Evolutionary conservation across 2,797 vertebrate species (phyloP), one percentile per base, ranked within the genome.

Genomic region (Pempheris klunzingeri): DNA sequence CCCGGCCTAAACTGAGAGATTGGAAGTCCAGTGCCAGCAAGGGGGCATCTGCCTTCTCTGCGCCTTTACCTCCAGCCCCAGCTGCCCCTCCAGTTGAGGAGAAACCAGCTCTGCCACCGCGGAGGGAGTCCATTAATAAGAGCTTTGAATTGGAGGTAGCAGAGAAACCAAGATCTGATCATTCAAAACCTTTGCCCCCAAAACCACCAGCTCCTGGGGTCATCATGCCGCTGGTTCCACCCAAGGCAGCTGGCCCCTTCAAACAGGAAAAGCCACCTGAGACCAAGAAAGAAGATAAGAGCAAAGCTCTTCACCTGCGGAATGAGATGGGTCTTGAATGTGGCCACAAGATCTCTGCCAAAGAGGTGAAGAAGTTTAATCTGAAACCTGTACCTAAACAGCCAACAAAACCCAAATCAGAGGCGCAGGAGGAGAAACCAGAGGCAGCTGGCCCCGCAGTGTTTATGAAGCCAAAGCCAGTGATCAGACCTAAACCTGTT

Each of bases 241-340:
- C 96, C 18, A 99, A 98, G 86, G 34, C 87, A 0, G 76, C 87
- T 0, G 75, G 88, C 0, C 94, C 95, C 2, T 94, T 94, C 1
- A 97, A 97, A 86, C 94, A 96, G 1, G 91, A 92, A 62, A 97
- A 96, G 90, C 95, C 95, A 36, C 89, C 93, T 0, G 98, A 99
- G 71, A 57, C 93, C 47, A 98, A 96, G 88, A 94, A 95, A 0
- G 98, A 99, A 30, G 98, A 99, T 50, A 99, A 98, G 73, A 95
- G 89, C 89, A 99, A 99, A 89, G 82, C 96, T 15, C 95, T 98
- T 77, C 96, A 96, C 63, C 93, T 98, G 65, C 96, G 95, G 47
- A 99, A 99, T 0, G 98, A 99, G 92, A 99, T 99, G 97, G 98
- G 98, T 2, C 93, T 99, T 55, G 98, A 99, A 88, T 98, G 97